Evolutionary conservation across 37 sponge, comb jelly and placozoan genomes (phyloP), one percentile per base, ranked within the genome.

Genomic region (Trichoplax adhaerens): DNA sequence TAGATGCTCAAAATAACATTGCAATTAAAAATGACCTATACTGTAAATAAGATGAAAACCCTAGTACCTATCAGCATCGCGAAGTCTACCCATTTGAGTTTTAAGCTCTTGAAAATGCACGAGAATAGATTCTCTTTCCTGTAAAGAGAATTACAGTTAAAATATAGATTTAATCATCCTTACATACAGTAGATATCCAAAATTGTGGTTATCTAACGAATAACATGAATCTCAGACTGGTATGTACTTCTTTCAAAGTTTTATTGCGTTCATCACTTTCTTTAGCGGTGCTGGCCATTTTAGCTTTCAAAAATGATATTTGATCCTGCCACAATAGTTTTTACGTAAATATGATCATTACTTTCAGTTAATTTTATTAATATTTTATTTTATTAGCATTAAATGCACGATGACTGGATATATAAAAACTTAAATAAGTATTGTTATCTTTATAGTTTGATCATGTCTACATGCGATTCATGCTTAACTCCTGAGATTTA

Each of bases 51-150:
- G 29, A 29, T 29, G 29, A 29, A 29, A 29, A 29, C 29, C 29
- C 29, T 29, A 29, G 29, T 29, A 80, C 91, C 92, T 91, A 62
- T 95, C 93, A 8, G 68, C 52, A 67, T 91, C 97, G 61, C 97
- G 73, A 49, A 86, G 85, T 58, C 53, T 78, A 5, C 70, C 77
- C 97, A 95, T 87, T 64, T 91, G 90, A 58, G 71, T 76, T 72
- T 91, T 95, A 56, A 95, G 81, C 62, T 91, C 84, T 58, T 66
- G 76, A 64, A 88, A 91, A 48, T 83, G 83, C 0, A 73, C 58
- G 8, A 88, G 71, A 8, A 95, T 78, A 1, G 78, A 65, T 70
- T 90, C 87, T 53, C 81, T 80, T 63, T 90, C 91, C 76, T 86
- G 58, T 53, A 57, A 53, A 10, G 61, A 10, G 5, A 50, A 7